phyloP scores from a whole-genome alignment of 2,113 vertebrate genomes.

The Emydura subglobosa region DNA sequence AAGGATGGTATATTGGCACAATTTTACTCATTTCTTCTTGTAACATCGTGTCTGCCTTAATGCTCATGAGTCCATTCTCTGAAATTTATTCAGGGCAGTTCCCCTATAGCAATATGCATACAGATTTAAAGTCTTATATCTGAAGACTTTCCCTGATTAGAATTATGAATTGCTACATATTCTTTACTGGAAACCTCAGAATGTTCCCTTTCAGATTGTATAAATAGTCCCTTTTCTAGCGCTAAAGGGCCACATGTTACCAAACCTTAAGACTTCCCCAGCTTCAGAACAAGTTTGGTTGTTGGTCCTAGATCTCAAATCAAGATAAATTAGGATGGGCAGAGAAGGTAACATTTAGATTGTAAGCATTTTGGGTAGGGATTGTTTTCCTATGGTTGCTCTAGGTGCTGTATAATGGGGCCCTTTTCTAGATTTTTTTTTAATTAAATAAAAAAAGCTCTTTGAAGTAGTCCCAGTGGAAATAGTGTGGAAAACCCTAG shows the following conservation, averaged over 20 bases:
- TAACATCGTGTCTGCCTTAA: not conserved
- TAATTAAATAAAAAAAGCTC: not conserved
- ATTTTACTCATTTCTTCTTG: not conserved
- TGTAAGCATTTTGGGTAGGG: not conserved
- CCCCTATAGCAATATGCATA: not conserved
- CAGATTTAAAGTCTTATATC: not conserved
- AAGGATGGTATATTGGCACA: not conserved
- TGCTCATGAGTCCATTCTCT: not conserved
- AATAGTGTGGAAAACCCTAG: not conserved
- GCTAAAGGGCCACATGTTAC: not conserved
- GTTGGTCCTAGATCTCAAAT: not conserved
- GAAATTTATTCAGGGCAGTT: not conserved
- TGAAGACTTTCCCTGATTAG: not conserved
- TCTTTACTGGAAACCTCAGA: not conserved
- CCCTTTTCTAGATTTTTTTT: not conserved
- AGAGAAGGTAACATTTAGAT: not conserved
- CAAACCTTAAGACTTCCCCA: not conserved
- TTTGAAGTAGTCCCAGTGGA: not conserved
- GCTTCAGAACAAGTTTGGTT: not conserved
- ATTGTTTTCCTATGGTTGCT: not conserved
- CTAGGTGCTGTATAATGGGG: not conserved
- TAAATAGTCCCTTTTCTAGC: rapidly evolving
- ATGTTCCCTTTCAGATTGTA: not conserved
- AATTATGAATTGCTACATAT: not conserved
- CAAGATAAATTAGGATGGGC: not conserved